Conservation (phyloP, 2,113 vertebrate genomes). For the Uria lomvia region DNA sequence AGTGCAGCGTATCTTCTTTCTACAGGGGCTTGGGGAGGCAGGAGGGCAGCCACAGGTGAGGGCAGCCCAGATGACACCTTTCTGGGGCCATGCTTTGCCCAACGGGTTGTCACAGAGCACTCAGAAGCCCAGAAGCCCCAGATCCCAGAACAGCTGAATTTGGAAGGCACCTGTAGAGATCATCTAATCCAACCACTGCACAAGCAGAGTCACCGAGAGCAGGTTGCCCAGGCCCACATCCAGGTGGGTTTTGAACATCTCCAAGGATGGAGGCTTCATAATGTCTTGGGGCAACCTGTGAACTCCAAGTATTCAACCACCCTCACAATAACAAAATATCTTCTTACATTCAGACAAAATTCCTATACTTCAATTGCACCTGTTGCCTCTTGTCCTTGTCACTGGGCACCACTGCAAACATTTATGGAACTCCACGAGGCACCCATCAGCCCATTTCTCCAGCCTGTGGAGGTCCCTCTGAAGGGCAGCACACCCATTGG, state of each 20-base stretch:
- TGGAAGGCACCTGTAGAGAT: not conserved
- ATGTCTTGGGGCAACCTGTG: not conserved
- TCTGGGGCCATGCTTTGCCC: not conserved
- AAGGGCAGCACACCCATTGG: not conserved
- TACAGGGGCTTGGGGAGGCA: not conserved
- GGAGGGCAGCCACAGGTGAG: not conserved
- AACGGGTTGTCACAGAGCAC: not conserved
- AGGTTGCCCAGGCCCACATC: not conserved
- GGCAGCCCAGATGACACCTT: not conserved
- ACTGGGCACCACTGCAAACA: not conserved
- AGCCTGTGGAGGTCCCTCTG: not conserved
- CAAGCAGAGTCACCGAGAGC: not conserved
- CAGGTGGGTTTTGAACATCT: not conserved
- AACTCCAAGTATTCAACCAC: not conserved
- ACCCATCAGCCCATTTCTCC: not conserved
- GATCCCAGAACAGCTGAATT: not conserved
- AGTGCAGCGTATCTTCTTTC: not conserved
- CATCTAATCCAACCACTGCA: not conserved
- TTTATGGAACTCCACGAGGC: not conserved
- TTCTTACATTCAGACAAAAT: not conserved
- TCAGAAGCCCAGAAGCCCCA: not conserved
- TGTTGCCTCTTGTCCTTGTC: not conserved
- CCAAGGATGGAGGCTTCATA: not conserved
- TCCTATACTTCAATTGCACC: not conserved
- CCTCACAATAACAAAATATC: not conserved